These are phyloP conservation scores for Pachydiplax longipennis DNA, from an alignment of 2,888 invertebrate genomes.

Conservation along the genomic window DNA sequence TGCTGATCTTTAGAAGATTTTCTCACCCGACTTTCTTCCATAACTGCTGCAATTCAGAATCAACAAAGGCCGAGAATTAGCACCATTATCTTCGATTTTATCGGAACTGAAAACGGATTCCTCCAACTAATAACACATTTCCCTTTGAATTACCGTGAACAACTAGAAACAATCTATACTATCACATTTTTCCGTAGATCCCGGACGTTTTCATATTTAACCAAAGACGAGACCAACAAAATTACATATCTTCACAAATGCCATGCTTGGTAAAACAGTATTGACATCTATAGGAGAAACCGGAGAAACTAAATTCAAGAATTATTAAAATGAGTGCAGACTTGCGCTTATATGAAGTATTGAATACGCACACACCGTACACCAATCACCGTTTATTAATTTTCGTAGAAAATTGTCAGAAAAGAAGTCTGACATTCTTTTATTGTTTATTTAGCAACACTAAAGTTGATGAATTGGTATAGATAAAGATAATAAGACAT, in stretches of 20 bases:
- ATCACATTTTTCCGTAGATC: conserved; percentile 5
- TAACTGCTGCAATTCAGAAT: neutral
- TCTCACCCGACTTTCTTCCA: conserved; percentile 23
- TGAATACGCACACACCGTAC: too few relatives aligned
- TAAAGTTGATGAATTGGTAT: too few relatives aligned
- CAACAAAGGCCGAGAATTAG: conserved; percentile 25
- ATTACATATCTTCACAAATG: conserved; percentile 9
- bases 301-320: neutral
- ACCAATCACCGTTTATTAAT: too few relatives aligned
- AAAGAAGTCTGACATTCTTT: neutral
- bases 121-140: neutral
- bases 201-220: neutral
- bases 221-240: neutral
- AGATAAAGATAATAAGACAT: too few relatives aligned
- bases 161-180: neutral
- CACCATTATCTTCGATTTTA: conserved; percentile 5
- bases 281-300: conserved; percentile 18
- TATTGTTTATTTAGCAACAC: too few relatives aligned
- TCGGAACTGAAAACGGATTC: neutral
- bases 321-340: neutral
- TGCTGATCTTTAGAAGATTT: conserved; percentile 23
- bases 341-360: neutral
- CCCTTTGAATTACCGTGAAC: neutral
- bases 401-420: neutral
- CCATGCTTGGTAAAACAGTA: conserved; percentile 4